Base-by-base conservation (phyloP, 2,797 vertebrate genomes). In the Leptoclinus maculatus region DNA sequence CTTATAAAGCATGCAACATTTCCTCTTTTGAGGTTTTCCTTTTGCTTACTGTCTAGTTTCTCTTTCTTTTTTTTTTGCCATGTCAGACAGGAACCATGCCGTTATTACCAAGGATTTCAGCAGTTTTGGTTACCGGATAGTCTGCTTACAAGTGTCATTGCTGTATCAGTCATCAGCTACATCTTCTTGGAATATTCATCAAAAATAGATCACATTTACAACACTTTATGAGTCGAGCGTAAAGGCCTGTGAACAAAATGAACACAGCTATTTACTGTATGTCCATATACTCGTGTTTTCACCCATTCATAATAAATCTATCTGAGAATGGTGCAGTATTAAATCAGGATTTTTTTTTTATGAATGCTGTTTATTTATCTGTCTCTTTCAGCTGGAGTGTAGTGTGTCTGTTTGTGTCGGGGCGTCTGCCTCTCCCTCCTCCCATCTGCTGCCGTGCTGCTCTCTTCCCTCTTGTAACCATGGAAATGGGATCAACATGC, bases 401-500 rank as follows among this genome's bases (percentile, higher is more conserved):
- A 43, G 53, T 16, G 53, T 74, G 56, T 77, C 81, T 85, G 80
- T 83, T 69, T 87, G 67, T 64, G 62, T 80, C 57, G 41, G 57
- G 49, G 13, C 71, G 70, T 82, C 79, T 84, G 78, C 66, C 8
- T 76, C 84, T 78, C 36, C 72, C 73, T 84, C 85, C 62, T 87
- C 84, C 81, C 83, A 78, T 84, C 71, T 36, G 62, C 75, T 64
- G 77, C 87, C 51, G 39, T 54, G 77, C 79, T 84, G 85, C 68
- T 83, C 85, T 89, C 83, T 78, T 78, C 87, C 81, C 85, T 63
- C 74, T 68, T 0, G 85, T 93, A 72, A 90, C 90, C 90, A 93
- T 92, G 88, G 86, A 82, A 90, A 92, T 85, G 73, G 83, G 86
- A 91, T 90, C 90, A 88, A 89, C 90, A 94, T 93, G 92, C 92